Conservation (phyloP, 2,113 vertebrate species). For the Heptranchias perlo region DNA sequence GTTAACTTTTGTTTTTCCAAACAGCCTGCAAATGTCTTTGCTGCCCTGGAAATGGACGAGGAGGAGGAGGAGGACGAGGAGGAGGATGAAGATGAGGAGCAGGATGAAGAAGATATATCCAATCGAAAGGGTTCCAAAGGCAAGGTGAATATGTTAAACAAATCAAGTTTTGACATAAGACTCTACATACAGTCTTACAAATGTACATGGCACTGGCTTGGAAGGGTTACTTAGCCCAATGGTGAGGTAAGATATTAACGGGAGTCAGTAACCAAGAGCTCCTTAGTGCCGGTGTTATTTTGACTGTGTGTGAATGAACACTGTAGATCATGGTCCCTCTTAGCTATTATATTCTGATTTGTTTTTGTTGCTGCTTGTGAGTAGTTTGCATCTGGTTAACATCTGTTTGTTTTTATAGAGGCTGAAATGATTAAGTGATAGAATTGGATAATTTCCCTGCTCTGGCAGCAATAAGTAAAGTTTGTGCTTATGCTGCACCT, state of each 20-base stretch:
- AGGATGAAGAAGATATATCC: background rate
- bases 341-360: background rate
- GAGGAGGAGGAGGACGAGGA: slow-evolving; percentile 36
- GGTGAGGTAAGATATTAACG: background rate
- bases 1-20: background rate
- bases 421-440: too few relatives aligned
- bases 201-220: background rate
- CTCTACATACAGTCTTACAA: background rate
- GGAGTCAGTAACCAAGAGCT: background rate
- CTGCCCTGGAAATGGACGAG: background rate
- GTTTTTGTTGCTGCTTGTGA: background rate
- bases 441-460: background rate
- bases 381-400: background rate
- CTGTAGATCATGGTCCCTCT: background rate
- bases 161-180: background rate
- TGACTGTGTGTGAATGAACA: background rate
- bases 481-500: background rate
- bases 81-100: slow-evolving; percentile 49
- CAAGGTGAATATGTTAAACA: slow-evolving; percentile 43
- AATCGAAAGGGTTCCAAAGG: slow-evolving; percentile 24
- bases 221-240: background rate
- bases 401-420: background rate
- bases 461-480: background rate
- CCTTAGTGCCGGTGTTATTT: background rate
- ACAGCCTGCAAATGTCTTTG: slow-evolving; percentile 29